Base-by-base conservation (phyloP, 2,113 vertebrate species). In the Megatriorchis doriae region DNA sequence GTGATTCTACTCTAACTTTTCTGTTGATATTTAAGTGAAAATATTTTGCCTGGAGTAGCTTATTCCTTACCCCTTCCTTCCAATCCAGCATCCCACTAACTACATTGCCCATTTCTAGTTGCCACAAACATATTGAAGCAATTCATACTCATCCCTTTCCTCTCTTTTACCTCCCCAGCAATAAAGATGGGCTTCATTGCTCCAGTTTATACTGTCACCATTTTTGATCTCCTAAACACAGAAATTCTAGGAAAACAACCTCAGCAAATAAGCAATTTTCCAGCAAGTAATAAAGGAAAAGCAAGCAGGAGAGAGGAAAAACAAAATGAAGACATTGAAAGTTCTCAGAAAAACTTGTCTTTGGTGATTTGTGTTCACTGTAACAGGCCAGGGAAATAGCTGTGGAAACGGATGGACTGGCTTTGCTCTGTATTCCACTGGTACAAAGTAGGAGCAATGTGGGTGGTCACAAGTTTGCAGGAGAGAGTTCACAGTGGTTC, bases 221-320 rank as follows among this genome's bases (percentile, higher is more conserved):
- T 19, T 79, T 93, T 75, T 72, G 3, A 9, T 55, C 4, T 82
- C 22, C 32, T 63, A 71, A 67, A 88, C 5, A 63, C 27, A 88
- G n/a, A 31, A 52, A 72, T 68, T 55, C 26, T 52, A 68, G 50
- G 20, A 81, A 81, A 90, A 84, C 2, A 27, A 66, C 6, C 9
- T 38, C 22, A 73, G 5, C 26, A 84, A 65, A 72, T 47, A 59
- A n/a, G 7, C 13, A 47, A 34, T 91, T 88, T 96, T 29, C 42
- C 42, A 87, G 12, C 17, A 55, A 63, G 11, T n/a, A 75, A 45
- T n/a, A 63, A 43, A 72, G 19, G 9, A 68, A 73, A 81, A 94
- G 4, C 10, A n/a, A 77, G 31, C 9, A 61, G 16, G 5, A 72
- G 29, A 68, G 20, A 0, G 0, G 10, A 4, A 26, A 66, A 77